Evolutionary conservation across 2,888 invertebrate genomes (phyloP), one percentile per base, ranked within the genome.

Genomic region (Clivina fossor): DNA sequence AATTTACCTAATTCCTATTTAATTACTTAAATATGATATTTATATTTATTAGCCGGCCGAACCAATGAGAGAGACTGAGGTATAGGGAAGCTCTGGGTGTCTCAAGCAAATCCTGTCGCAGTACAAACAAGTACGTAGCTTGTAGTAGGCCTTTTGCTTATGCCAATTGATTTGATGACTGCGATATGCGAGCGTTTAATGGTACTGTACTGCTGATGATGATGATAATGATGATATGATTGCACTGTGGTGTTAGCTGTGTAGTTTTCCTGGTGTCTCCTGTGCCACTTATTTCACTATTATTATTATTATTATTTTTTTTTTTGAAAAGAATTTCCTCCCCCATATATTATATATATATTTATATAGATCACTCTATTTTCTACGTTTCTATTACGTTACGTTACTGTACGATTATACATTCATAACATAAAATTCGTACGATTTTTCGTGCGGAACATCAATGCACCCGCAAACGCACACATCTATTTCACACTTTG

Each of bases 51-150:
- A 84, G 84, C 83, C 82, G 78, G 82, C 83, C 78, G 83, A 83
- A 81, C 82, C 82, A 76, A 82, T 84, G 80, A 82, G 81, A 81
- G 84, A 84, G 82, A 84, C 84, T 80, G 83, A 84, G 81, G 84
- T 84, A 78, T 84, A 83, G 82, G 77, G 76, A 76, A 74, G 74
- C 74, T 67, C 69, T 69, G 77, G 77, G 77, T 75, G 76, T 78
- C 74, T 71, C 71, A 75, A 76, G 77, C 77, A 75, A 75, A 74
- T 76, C 78, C 77, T 76, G 78, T 78, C 76, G 78, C 78, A 78
- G 75, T 77, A 76, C 74, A 78, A 78, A 78, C 79, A 80, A 80
- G 79, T 80, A 80, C 77, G 80, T 80, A 80, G 78, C 74, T 76
- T 74, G 68, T 71, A 73, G 72, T 71, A 71, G 71, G 71, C 70